phyloP scores from a whole-genome alignment of 2,797 vertebrate genomes.

The Loriculus beryllinus region DNA sequence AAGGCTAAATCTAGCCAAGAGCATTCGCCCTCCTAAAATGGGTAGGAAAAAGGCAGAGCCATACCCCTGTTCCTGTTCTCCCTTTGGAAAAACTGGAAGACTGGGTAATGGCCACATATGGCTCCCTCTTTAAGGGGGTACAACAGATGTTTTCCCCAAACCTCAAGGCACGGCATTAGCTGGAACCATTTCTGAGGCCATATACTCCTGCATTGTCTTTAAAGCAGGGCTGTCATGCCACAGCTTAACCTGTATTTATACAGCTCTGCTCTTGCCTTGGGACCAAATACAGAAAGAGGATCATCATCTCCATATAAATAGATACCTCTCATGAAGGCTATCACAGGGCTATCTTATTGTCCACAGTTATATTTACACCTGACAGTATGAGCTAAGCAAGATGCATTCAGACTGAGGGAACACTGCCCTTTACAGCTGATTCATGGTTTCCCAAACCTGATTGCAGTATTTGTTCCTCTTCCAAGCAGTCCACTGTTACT shows the following conservation, averaged over 20 bases:
- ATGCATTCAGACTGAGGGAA: slow-evolving; percentile 29
- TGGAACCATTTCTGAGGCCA: neutral
- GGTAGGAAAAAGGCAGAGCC: slow-evolving; percentile 39
- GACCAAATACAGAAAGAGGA: slow-evolving; percentile 1
- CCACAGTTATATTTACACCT: slow-evolving; percentile 40
- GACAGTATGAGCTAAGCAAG: slow-evolving; percentile 20
- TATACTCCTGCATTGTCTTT: neutral
- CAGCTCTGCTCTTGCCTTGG: neutral
- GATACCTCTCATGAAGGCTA: neutral
- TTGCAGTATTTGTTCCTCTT: neutral
- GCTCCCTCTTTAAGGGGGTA: neutral
- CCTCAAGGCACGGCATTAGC: neutral
- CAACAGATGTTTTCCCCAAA: neutral
- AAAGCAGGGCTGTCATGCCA: neutral
- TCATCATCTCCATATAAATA: slow-evolving; percentile 45
- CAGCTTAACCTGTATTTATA: neutral
- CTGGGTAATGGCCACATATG: neutral
- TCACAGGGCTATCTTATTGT: slow-evolving; percentile 13
- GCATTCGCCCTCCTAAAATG: slow-evolving; percentile 44
- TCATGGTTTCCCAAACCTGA: slow-evolving; percentile 52
- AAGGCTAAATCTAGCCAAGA: slow-evolving; percentile 10
- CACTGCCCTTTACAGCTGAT: slow-evolving; percentile 35
- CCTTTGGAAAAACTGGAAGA: neutral
- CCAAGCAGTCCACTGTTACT: slow-evolving; percentile 25
- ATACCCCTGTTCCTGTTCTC: neutral